A percentile compares a stretch with the other conserved stretches of the same genome.
These are phyloP conservation scores for Pterocles orientalis DNA, from an alignment of 2,113 vertebrate species.

Conservation along the genomic window DNA sequence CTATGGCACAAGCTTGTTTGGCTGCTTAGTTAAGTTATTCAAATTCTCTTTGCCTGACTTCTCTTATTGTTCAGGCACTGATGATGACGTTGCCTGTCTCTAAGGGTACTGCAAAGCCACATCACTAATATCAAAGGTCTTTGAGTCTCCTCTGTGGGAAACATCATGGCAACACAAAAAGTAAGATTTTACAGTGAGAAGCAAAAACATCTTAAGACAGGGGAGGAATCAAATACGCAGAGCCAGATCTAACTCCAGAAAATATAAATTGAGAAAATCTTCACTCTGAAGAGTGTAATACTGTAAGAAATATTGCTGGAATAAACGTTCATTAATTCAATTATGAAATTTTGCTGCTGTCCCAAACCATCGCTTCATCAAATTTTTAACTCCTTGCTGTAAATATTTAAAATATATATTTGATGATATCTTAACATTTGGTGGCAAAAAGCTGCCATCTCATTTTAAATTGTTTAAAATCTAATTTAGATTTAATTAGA, in stretches of 20 bases:
- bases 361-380: background rate
- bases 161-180: background rate
- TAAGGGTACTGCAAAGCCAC: background rate
- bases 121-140: background rate
- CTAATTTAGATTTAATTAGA: slow-evolving; percentile 38
- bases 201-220: background rate
- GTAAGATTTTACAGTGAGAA: background rate
- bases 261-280: background rate
- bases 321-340: background rate
- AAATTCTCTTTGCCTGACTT: background rate
- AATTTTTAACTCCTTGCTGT: background rate
- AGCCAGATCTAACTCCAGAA: background rate
- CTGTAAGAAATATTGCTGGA: background rate
- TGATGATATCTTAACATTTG: slow-evolving; percentile 18
- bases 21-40: background rate
- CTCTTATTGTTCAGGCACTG: background rate
- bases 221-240: background rate
- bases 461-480: background rate
- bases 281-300: background rate
- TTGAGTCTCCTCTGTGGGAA: background rate
- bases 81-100: background rate
- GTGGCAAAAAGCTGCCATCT: background rate
- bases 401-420: background rate
- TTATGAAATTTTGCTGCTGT: background rate
- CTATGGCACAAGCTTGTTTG: background rate